phyloP scores from a whole-genome alignment of 2,797 vertebrate genomes.

The Linurgus olivaceus region DNA sequence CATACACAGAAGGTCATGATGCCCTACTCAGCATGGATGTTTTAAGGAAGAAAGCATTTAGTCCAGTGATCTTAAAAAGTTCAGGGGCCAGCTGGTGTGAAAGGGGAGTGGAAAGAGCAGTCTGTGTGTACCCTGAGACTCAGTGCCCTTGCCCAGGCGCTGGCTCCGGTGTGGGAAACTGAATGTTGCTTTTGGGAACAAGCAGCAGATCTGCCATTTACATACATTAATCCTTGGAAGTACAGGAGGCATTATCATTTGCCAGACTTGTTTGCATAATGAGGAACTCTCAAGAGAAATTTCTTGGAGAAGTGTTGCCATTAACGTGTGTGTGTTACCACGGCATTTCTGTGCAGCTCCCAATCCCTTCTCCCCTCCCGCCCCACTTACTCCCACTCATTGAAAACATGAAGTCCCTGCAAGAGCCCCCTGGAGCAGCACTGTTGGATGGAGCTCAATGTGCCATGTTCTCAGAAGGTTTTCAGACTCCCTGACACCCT shows the following conservation, averaged over 20 bases:
- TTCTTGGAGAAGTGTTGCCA: slow-evolving; percentile 22
- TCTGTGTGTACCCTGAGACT: not conserved
- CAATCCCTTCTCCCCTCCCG: not conserved
- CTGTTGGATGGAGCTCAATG: not conserved
- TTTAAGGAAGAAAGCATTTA: not conserved
- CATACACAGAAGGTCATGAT: accelerated
- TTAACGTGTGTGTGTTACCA: not conserved
- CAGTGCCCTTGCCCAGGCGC: not conserved
- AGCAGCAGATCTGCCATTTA: slow-evolving; percentile 36
- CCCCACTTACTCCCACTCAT: not conserved
- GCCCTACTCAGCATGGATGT: accelerated
- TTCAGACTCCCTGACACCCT: not conserved
- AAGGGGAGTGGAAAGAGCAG: not conserved
- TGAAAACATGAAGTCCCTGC: not conserved
- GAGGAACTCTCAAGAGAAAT: slow-evolving; percentile 53
- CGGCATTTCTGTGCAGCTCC: not conserved
- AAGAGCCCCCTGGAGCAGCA: not conserved
- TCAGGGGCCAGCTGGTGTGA: not conserved
- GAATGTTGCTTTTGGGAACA: slow-evolving; percentile 4
- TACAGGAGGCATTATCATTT: slow-evolving; percentile 50
- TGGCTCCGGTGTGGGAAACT: not conserved
- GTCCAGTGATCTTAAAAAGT: not conserved
- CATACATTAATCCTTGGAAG: slow-evolving; percentile 49
- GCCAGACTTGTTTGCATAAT: slow-evolving; percentile 63
- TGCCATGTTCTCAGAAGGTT: not conserved